A percentile compares a stretch with the other conserved stretches of the same genome.
These are phyloP conservation scores for Aricia artaxerxes DNA, from an alignment of 2,888 invertebrate species.

Conservation along the genomic window DNA sequence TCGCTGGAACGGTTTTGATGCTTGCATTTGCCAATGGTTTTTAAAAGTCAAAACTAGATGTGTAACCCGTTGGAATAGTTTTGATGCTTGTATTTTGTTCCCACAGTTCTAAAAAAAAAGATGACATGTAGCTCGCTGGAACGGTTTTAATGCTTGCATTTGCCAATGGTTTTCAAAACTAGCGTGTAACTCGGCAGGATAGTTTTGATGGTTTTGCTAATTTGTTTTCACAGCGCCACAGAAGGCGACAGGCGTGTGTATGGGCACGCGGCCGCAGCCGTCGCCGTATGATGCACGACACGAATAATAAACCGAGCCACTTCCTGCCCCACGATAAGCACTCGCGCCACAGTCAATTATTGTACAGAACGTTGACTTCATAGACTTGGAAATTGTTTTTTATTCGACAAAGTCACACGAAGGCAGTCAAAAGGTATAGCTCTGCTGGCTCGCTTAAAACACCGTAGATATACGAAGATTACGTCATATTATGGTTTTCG, in stretches of 20 bases:
- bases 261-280: slow-evolving; percentile 43
- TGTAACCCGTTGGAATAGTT: too few species aligned
- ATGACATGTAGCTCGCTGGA: too few species aligned
- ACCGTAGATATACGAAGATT: not conserved
- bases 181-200: not conserved
- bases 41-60: too few species aligned
- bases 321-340: slow-evolving; percentile 76
- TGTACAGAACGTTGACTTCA: not conserved
- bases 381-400: not conserved
- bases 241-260: slow-evolving; percentile 10
- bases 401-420: too few species aligned
- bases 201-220: slow-evolving; percentile 5
- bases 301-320: slow-evolving; percentile 79
- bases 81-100: too few species aligned
- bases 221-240: slow-evolving; percentile 11
- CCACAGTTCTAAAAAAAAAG: too few species aligned
- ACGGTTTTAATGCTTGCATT: too few species aligned
- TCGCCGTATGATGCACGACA: slow-evolving; percentile 75
- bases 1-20: too few species aligned
- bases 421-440: not conserved
- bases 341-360: slow-evolving; percentile 32
- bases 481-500: too few species aligned
- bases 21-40: too few species aligned
- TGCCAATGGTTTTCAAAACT: not conserved
- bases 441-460: not conserved